Base-by-base conservation (phyloP, 2,888 invertebrate genomes). In the Cremastinae sp. region DNA sequence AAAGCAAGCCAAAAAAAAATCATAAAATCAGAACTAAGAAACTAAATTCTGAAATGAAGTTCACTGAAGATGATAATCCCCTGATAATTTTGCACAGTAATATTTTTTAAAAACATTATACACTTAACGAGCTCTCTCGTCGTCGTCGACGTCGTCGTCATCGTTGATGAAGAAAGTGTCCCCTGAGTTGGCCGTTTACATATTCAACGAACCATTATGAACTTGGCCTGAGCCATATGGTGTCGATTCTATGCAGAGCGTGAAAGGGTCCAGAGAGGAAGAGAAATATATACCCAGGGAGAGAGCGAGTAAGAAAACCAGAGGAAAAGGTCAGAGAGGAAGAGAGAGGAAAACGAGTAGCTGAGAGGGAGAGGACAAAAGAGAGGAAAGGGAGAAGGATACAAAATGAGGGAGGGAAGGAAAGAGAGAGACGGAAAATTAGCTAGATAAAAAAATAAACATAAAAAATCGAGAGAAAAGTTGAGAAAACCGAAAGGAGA, bases 161-260 rank as follows among this genome's bases (percentile, higher is more conserved):
- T 53, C 56, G 68, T 51, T 74, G 59, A 74, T 74, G 62, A 69
- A 74, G 71, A 65, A 74, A 78, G 64, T 71, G 73, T 69, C 73
- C 74, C 72, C 28, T n/a, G 73, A 78, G 74, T 59, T 69, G 74
- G 73, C 72, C 80, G 79, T 83, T 83, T 81, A 78, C 82, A 80
- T 80, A 82, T 78, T 80, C 79, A 76, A 71, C 75, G 62, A 74
- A 59, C 74, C 76, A 79, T 84, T 84, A 82, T 81, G 79, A 82
- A 83, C 79, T 85, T 83, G 84, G 84, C 79, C 28, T 79, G 78
- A 79, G 82, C 83, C 85, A 85, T 85, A 85, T 85, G 85, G 85
- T 81, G 84, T 81, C 82, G 85, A 84, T 83, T 78, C 64, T 22
- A 61, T 28, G 28, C 16, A 58, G 82, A 78, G 79, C 80, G 82